Percentiles rank a stretch among this genome's conserved stretches.
These are phyloP conservation scores for Notolepis coatsorum DNA, from an alignment of 2,797 vertebrate genomes.

Conservation along the genomic window DNA sequence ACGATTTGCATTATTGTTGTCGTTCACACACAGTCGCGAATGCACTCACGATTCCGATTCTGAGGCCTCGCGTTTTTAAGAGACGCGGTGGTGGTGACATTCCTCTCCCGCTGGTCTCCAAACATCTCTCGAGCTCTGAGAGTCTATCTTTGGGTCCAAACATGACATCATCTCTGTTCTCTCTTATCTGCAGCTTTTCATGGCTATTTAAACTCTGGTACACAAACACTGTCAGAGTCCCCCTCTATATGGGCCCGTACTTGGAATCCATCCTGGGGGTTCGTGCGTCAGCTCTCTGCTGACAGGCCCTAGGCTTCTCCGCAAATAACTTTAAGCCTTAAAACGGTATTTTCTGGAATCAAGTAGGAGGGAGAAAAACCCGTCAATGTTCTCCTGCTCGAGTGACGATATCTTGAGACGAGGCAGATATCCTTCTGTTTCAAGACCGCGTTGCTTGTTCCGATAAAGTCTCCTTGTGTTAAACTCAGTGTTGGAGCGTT, in stretches of 20 bases:
- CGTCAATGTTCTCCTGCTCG: no score
- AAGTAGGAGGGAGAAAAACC: no score
- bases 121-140: slow-evolving; percentile 53
- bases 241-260: slow-evolving; percentile 62
- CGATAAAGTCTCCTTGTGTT: no score
- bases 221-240: slow-evolving; percentile 62
- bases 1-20: slow-evolving; percentile 4
- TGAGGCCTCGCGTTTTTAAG: no score
- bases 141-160: slow-evolving; percentile 68
- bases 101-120: slow-evolving; percentile 47
- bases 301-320: no score
- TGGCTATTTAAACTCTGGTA: slow-evolving; percentile 58
- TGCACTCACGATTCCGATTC: slow-evolving; percentile 25
- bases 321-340: no score
- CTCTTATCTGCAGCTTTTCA: slow-evolving; percentile 57
- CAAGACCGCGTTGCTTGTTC: no score
- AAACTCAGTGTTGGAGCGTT: no score
- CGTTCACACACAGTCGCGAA: slow-evolving; percentile 30
- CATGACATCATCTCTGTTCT: slow-evolving; percentile 54
- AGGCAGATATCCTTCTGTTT: no score
- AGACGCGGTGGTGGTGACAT: slow-evolving; percentile 41
- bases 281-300: slow-evolving; percentile 22
- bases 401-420: no score
- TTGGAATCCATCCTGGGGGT: slow-evolving; percentile 47
- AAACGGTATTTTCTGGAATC: no score